phyloP scores from a whole-genome alignment of 2,888 invertebrate genomes.

The Cremastinae sp. region DNA sequence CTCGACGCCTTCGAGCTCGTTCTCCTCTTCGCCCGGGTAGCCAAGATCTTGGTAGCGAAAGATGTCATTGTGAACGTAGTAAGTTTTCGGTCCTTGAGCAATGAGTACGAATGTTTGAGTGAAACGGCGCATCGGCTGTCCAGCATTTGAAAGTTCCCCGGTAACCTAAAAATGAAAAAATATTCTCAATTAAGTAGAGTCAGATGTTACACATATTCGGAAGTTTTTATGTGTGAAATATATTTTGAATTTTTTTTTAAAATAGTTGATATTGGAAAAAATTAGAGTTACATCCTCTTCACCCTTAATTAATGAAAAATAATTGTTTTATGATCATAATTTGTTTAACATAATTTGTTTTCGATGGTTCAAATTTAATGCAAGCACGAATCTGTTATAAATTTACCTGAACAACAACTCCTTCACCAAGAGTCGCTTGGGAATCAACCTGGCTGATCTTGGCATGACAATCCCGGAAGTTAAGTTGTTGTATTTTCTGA shows the following conservation, averaged over 20 bases:
- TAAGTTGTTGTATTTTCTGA: slow-evolving; percentile 95
- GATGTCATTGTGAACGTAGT: slow-evolving; percentile 99
- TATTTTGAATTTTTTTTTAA: too few relatives aligned
- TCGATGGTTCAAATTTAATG: neutral
- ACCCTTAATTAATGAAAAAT: too few relatives aligned
- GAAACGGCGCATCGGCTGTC: slow-evolving; percentile 98
- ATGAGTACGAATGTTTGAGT: slow-evolving; percentile 99
- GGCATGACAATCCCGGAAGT: slow-evolving; percentile 98
- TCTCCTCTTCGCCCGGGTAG: slow-evolving; percentile 77
- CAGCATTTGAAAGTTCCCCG: slow-evolving; percentile 97
- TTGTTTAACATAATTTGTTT: too few relatives aligned
- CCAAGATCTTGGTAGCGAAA: slow-evolving; percentile 94
- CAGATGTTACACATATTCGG: too few relatives aligned
- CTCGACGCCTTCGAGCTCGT: slow-evolving; percentile 73
- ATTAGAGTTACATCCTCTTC: too few relatives aligned
- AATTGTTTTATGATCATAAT: too few relatives aligned
- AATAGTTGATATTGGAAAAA: too few relatives aligned
- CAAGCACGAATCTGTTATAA: too few relatives aligned
- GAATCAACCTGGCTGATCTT: slow-evolving; percentile 98
- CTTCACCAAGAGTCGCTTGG: slow-evolving; percentile 95
- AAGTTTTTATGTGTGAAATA: too few relatives aligned
- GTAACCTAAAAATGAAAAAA: slow-evolving; percentile 85
- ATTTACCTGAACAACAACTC: slow-evolving; percentile 93
- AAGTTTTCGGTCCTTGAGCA: slow-evolving; percentile 97
- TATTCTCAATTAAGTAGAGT: slow-evolving; percentile 2